These are phyloP conservation scores for Leptopilina syphax DNA, from an alignment of 2,888 invertebrate species.

Conservation along the genomic window DNA sequence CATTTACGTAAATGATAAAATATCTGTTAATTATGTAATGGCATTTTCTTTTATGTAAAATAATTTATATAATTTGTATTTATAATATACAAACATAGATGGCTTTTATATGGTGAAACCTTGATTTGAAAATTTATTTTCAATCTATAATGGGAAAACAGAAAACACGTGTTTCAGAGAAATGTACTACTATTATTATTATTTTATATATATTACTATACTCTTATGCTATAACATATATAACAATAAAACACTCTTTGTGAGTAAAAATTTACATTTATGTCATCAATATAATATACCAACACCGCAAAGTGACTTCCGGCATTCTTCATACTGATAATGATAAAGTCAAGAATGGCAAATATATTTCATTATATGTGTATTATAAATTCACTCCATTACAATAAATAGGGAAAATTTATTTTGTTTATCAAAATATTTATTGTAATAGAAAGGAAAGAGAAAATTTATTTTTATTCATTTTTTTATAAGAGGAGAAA, in stretches of 20 bases:
- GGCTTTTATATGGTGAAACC: too few species aligned
- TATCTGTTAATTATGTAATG: too few species aligned
- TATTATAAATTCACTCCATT: not conserved
- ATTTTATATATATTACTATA: not conserved
- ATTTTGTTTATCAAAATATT: too few species aligned
- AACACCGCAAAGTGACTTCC: slow-evolving; percentile 1
- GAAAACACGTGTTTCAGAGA: not conserved
- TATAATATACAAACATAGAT: too few species aligned
- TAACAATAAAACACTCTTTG: slow-evolving; percentile 29
- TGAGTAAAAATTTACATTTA: slow-evolving; percentile 26
- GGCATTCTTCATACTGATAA: slow-evolving; percentile 31
- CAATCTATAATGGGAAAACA: not conserved
- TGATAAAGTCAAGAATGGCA: slow-evolving; percentile 21
- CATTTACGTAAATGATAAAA: too few species aligned
- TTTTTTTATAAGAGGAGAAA: too few species aligned
- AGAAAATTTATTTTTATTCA: too few species aligned
- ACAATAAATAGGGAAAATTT: too few species aligned
- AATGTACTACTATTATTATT: not conserved
- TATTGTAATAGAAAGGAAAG: too few species aligned
- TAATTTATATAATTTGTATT: too few species aligned
- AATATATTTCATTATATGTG: slow-evolving; percentile 11
- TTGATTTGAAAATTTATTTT: slow-evolving; percentile 4
- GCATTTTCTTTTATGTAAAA: too few species aligned
- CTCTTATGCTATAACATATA: not conserved
- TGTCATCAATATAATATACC: slow-evolving; percentile 1